A percentile compares a stretch with the other conserved stretches of the same genome.
Evolutionary conservation across 2,888 invertebrate genomes (phyloP).

Genomic region (Gastracanthus pulcherrimus): DNA sequence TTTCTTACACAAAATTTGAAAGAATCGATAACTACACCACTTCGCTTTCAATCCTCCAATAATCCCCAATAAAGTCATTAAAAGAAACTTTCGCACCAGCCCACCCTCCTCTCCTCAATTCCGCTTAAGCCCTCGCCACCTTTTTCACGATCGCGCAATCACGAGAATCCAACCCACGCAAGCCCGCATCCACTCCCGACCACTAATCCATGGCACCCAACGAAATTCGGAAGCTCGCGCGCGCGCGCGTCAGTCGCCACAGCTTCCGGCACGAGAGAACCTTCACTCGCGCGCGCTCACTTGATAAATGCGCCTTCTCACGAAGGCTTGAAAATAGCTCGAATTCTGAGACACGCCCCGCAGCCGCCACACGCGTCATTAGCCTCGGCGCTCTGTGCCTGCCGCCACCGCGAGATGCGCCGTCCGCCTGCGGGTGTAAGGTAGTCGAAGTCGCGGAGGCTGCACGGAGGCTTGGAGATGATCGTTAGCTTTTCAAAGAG

Average conservation of each 20-base stretch:
- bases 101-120: too few species aligned
- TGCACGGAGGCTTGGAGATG: slow-evolving; percentile 40
- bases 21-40: too few species aligned
- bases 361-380: slow-evolving; percentile 63
- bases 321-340: slow-evolving; percentile 70
- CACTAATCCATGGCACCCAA: background rate
- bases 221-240: background rate
- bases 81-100: too few species aligned
- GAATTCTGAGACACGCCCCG: slow-evolving; percentile 70
- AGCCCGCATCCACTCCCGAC: too few species aligned
- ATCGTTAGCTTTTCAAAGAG: background rate
- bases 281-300: slow-evolving; percentile 37
- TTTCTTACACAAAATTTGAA: too few species aligned
- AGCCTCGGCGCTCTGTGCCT: slow-evolving; percentile 36
- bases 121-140: too few species aligned
- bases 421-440: slow-evolving; percentile 28
- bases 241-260: background rate
- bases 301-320: slow-evolving; percentile 68
- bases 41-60: too few species aligned
- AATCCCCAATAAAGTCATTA: too few species aligned
- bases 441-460: slow-evolving; percentile 40
- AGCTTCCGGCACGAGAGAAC: slow-evolving; percentile 3
- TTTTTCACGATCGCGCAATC: too few species aligned
- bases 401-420: slow-evolving; percentile 6
- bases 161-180: too few species aligned